phyloP scores from a whole-genome alignment of 2,797 vertebrate genomes.

The Falco peregrinus region DNA sequence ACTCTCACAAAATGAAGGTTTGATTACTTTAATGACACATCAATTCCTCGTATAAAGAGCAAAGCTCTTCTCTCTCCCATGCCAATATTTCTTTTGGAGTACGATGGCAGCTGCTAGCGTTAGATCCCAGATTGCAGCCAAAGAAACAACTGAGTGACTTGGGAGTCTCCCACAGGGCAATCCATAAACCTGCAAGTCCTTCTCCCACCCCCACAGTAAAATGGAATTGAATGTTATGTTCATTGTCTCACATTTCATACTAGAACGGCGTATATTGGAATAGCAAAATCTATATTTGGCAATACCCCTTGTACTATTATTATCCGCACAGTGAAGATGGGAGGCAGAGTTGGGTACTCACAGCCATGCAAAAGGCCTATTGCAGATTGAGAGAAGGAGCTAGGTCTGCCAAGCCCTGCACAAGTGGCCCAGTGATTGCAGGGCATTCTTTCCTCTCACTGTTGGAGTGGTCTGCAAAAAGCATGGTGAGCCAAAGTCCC shows the following conservation, averaged over 20 bases:
- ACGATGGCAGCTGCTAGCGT: background rate
- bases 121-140: background rate
- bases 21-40: background rate
- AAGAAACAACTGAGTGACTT: background rate
- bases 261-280: background rate
- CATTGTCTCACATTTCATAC: background rate
- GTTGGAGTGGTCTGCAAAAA: background rate
- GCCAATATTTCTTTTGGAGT: background rate
- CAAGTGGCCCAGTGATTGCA: background rate
- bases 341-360: background rate
- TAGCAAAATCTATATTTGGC: background rate
- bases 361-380: fast-evolving
- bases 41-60: background rate
- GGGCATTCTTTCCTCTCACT: background rate
- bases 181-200: background rate
- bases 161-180: background rate
- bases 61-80: background rate
- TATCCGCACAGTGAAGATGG: background rate
- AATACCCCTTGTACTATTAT: background rate
- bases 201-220: background rate
- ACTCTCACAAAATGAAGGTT: background rate
- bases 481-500: background rate
- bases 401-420: background rate
- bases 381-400: background rate
- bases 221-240: background rate